Evolutionary conservation across 2,113 vertebrate species (phyloP), one percentile per base, ranked within the genome.

Genomic region (Colaptes auratus): DNA sequence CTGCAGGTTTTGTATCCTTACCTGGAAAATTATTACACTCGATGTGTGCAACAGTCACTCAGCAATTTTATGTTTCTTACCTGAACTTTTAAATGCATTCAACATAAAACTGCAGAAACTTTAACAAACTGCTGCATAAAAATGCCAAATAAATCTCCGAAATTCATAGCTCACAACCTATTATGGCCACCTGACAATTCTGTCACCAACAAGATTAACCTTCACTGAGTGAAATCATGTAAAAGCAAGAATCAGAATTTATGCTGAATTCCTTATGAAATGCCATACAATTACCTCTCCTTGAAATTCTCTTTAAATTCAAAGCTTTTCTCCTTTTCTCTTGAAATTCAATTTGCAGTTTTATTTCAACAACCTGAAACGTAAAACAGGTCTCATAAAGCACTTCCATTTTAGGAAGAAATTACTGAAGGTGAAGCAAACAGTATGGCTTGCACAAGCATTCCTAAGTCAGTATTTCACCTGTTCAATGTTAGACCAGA

Each of bases 401-500:
- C 24, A 59, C 53, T 85, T 71, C 10, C 7, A 81, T 52, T 82
- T 90, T 61, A 72, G 35, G 82, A 75, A 82, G 21, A 61, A 59
- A 66, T 50, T n/a, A 64, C 7, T 21, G 15, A 74, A 59, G 31
- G 86, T 64, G 9, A 46, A 63, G 81, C 60, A 82, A 46, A 52
- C 0, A 63, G 30, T 20, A 50, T 12, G 28, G 60, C 23, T 15
- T 53, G 30, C 44, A 61, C 7, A 25, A 36, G 27, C 67, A 21
- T 23, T 30, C 66, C 0, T n/a, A 42, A 72, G 25, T 36, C 2
- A 2, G 15, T 48, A 39, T 21, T 76, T 86, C 42, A 99, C 99
- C 98, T 99, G 98, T 61, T 99, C 98, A 79, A 99, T 99, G 96
- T 99, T 99, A 53, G 98, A 98, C 99, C 99, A 99, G 96, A 99